A percentile compares a stretch with the other conserved stretches of the same genome.
Evolutionary conservation across 1,140 invertebrate species (phyloP).

Genomic region (Drosophila mauritiana): DNA sequence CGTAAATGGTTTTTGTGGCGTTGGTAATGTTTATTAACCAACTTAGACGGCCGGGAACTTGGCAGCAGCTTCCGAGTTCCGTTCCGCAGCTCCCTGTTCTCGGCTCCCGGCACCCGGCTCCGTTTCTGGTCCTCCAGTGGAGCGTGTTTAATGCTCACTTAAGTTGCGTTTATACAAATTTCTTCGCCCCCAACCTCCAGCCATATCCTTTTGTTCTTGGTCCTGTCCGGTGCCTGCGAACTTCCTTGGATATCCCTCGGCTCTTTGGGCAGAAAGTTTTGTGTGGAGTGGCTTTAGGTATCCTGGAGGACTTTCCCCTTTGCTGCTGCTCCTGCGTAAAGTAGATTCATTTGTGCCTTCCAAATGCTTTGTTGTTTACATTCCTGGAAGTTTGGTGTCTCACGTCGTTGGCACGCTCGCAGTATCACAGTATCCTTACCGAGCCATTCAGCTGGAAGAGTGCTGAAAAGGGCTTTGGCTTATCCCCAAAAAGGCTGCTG

Average conservation of each 20-base stretch:
- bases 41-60: slow-evolving; percentile 59
- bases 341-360: slow-evolving; percentile 76
- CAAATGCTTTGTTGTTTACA: slow-evolving; percentile 82
- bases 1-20: slow-evolving; percentile 81
- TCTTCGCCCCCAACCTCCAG: slow-evolving; percentile 28
- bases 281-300: slow-evolving; percentile 57
- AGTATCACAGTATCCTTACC: neutral
- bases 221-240: slow-evolving; percentile 23
- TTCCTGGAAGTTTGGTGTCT: slow-evolving; percentile 76
- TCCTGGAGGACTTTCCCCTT: slow-evolving; percentile 6
- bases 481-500: neutral
- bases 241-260: slow-evolving; percentile 7
- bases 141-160: slow-evolving; percentile 81
- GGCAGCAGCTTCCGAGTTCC: neutral
- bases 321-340: slow-evolving; percentile 44
- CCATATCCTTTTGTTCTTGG: slow-evolving; percentile 16
- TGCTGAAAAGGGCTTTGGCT: slow-evolving; percentile 1
- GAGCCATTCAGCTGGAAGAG: slow-evolving; percentile 57
- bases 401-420: slow-evolving; percentile 55
- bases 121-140: slow-evolving; percentile 56
- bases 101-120: neutral
- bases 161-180: slow-evolving; percentile 83
- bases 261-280: slow-evolving; percentile 42
- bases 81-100: too few relatives aligned
- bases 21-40: slow-evolving; percentile 83